Evolutionary conservation across 2,888 invertebrate species (phyloP), one percentile per base, ranked within the genome.

Genomic region (Pseudoips prasinana): DNA sequence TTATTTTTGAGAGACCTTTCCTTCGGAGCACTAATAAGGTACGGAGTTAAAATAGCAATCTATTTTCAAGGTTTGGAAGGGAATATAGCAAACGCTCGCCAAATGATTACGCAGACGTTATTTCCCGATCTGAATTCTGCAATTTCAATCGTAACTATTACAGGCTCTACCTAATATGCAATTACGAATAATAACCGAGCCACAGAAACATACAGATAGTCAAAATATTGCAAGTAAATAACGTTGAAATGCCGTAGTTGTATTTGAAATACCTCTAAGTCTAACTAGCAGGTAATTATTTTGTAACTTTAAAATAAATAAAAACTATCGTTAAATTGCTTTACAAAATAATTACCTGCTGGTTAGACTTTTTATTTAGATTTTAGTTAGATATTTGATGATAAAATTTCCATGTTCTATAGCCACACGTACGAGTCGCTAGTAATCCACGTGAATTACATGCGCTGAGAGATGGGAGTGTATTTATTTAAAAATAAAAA

Each of bases 151-250:
- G 36, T 50, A 42, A 43, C 23, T 31, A 26, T 50, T 45, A 43
- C 46, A 29, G 40, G 42, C 39, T 14, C 47, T 50, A 40, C 50
- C 47, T 50, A 40, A 55, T 50, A 50, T 36, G 40, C 55, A 55
- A 56, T 58, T 56, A 55, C 33, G 14, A 9, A 33, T 47, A 55
- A 51, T 57, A 53, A 42, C 43, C 32, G 22, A 35, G 22, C 39
- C 50, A 31, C 22, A 18, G 25, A 33, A 23, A 27, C 2, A 43
- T 14, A 14, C 36, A 49, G 45, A 40, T 40, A 38, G 55, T 25
- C 43, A 43, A 39, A 40, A 53, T 36, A 24, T 39, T 44, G 25
- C 14, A 36, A 19, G 2, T 14, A 27, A 29, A 10, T 36, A 25
- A 27, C 11, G 28, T 26, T 32, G 25, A 1, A 33, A 24, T 20